Evolutionary conservation across 1,140 invertebrate genomes (phyloP).

Genomic region (Diorhabda carinulata): DNA sequence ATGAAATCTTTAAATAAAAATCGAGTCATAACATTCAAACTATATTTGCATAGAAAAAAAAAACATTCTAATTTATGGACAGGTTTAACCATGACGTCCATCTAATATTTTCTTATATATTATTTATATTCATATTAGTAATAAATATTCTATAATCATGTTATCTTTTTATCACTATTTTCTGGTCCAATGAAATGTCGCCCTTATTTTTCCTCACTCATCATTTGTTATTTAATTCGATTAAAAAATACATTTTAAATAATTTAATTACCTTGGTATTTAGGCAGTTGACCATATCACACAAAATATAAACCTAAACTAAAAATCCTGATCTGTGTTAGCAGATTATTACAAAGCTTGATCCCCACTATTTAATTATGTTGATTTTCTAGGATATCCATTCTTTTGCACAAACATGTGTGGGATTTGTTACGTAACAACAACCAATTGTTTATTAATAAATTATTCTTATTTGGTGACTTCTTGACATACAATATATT

Average conservation of each 20-base stretch:
- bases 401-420: neutral
- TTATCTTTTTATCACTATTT: neutral
- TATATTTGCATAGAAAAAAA: neutral
- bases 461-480: constrained; percentile 1
- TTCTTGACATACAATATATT: neutral
- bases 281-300: constrained; percentile 3
- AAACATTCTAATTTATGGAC: neutral
- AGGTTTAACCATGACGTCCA: neutral
- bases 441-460: neutral
- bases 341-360: neutral
- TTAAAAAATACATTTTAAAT: neutral
- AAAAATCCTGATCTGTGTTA: neutral
- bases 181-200: neutral
- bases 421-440: neutral
- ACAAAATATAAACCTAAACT: constrained; percentile 4
- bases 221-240: neutral
- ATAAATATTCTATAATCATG: neutral
- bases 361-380: neutral
- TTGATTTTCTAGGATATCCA: neutral
- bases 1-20: neutral
- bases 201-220: neutral
- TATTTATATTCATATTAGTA: neutral
- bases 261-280: neutral
- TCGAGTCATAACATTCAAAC: neutral
- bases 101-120: neutral